These are phyloP conservation scores for Henricia sp. DNA, from an alignment of 53 echinoderm and acorn worm species.

Conservation along the genomic window DNA sequence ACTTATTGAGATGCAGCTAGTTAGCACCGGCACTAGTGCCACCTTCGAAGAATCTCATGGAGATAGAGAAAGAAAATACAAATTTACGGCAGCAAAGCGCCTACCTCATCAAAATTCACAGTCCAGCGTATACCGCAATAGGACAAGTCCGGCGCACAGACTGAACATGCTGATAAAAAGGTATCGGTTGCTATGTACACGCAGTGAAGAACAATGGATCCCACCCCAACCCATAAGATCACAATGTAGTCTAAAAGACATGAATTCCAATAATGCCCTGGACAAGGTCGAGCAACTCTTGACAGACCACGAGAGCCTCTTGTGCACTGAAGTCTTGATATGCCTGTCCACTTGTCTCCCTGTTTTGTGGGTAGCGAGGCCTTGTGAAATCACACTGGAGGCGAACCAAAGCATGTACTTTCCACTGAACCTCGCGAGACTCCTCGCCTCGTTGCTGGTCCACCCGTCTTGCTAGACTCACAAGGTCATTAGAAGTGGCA, in stretches of 20 bases:
- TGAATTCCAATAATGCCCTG: slow-evolving; percentile 7
- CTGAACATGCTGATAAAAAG: too few relatives aligned
- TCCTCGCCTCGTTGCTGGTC: neutral
- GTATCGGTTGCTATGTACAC: too few relatives aligned
- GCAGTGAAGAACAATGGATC: too few relatives aligned
- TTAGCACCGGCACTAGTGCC: too few relatives aligned
- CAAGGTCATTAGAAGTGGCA: neutral
- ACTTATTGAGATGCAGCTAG: too few relatives aligned
- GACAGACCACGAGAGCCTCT: neutral
- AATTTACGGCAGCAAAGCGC: too few relatives aligned
- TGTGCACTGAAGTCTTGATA: neutral
- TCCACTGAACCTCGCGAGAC: neutral
- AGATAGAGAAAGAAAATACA: too few relatives aligned
- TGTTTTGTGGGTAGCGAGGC: slow-evolving; percentile 38
- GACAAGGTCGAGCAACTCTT: neutral
- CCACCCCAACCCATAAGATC: too few relatives aligned
- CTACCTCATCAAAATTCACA: too few relatives aligned
- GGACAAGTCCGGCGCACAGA: too few relatives aligned
- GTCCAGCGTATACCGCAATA: too few relatives aligned
- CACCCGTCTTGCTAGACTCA: neutral
- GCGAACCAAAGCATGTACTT: neutral
- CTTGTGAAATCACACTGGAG: slow-evolving; percentile 22
- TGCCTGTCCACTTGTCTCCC: slow-evolving; percentile 15
- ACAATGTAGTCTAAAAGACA: neutral
- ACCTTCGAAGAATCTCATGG: too few relatives aligned